Base-by-base conservation (phyloP, 2,797 vertebrate genomes). In the Fratercula arctica region DNA sequence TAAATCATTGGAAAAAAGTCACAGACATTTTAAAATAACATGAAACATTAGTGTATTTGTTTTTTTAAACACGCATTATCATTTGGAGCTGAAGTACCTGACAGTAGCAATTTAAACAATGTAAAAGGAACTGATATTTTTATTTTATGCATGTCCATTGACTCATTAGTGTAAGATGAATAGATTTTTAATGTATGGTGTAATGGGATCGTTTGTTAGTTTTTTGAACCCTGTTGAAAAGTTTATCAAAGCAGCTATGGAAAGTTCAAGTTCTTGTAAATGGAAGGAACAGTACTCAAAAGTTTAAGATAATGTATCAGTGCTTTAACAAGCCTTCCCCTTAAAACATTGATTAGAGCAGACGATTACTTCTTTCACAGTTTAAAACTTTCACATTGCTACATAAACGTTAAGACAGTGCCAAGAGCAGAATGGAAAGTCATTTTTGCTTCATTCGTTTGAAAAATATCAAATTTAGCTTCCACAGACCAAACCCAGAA, bases 301-400 rank as follows among this genome's bases (percentile, higher is more conserved):
- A 91, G 86, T 83, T 94, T 53, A 35, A 96, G 95, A 96, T 96
- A 97, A 86, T n/a, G 75, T 97, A 96, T 96, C 94, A 95, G 85
- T 20, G 48, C 89, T 95, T 95, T 90, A 97, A 95, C 84, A 93
- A 85, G 92, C 84, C n/a, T 96, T 95, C 41, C 81, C 67, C 82
- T 81, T 76, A 67, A 94, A 95, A 95, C 1, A 35, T 25, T 64
- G 90, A 95, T 97, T 94, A 95, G 67, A 43, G 67, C 48, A 61
- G 25, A 33, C 10, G 31, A 97, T 93, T 89, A 92, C 85, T 97
- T 83, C 84, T 92, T 92, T 94, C 92, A 91, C 89, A 84, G 92
- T 88, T 96, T 84, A 85, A 73, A 94, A 72, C 66, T 57, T 91
- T 63, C 73, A 82, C 29, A 3, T 86, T 53, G 53, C 85, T 76